phyloP scores from a whole-genome alignment of 2,797 vertebrate genomes.

The Sebastes nivosus region DNA sequence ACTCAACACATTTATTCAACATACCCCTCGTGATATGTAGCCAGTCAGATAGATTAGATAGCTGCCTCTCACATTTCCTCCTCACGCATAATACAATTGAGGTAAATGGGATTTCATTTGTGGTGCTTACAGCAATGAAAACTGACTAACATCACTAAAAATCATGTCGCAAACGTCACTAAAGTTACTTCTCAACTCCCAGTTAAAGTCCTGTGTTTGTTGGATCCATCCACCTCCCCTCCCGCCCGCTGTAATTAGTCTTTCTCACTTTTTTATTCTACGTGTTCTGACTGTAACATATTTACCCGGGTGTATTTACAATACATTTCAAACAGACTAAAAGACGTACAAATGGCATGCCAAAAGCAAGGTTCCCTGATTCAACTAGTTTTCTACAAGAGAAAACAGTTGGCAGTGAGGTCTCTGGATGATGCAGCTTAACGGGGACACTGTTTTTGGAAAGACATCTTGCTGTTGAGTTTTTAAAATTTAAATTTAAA shows the following conservation, averaged over 20 bases:
- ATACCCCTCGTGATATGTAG: background rate
- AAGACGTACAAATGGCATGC: no score
- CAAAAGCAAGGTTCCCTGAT: no score
- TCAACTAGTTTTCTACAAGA: background rate
- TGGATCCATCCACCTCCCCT: background rate
- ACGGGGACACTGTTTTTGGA: background rate
- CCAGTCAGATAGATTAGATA: background rate
- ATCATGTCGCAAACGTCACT: background rate
- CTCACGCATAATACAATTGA: background rate
- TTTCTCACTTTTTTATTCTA: background rate
- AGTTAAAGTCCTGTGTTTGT: background rate
- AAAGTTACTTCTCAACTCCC: rapidly evolving
- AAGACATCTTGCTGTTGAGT: background rate
- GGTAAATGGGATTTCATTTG: background rate
- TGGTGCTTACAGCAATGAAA: background rate
- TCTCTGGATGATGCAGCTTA: background rate
- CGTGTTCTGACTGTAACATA: background rate
- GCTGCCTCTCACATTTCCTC: background rate
- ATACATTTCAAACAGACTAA: background rate
- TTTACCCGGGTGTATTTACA: background rate
- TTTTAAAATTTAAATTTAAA: background rate
- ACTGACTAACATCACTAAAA: background rate
- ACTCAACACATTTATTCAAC: background rate
- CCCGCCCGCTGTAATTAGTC: rapidly evolving
- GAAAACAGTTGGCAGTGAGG: background rate